phyloP scores from a whole-genome alignment of 2,888 invertebrate genomes.

The Tenthredo distinguenda region DNA sequence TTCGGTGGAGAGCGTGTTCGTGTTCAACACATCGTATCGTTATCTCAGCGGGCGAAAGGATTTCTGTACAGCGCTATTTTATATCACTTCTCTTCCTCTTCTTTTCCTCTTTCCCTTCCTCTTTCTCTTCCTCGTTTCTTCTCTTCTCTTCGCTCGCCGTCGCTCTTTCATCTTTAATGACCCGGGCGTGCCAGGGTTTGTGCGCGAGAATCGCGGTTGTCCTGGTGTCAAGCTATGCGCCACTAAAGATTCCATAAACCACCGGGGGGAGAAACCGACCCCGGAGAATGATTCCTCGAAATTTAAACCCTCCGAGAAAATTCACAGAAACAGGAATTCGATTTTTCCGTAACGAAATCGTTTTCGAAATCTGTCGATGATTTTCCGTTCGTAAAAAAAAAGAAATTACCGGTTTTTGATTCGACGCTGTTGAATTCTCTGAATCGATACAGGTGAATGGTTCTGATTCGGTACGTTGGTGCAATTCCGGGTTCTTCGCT shows the following conservation, averaged over 20 bases:
- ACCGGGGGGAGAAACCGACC: neutral
- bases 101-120: neutral
- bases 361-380: no score
- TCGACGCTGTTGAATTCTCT: neutral
- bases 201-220: conserved; percentile 23
- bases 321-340: neutral
- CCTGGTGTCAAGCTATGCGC: conserved; percentile 28
- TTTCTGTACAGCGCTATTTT: conserved; percentile 26
- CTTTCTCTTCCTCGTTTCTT: neutral
- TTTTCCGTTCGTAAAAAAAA: no score
- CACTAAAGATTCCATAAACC: conserved; percentile 23
- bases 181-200: conserved; percentile 28
- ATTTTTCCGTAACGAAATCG: neutral
- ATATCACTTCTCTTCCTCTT: conserved; percentile 26
- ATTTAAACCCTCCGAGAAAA: neutral
- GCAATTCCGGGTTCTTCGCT: conserved; percentile 2
- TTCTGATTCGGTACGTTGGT: neutral
- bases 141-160: neutral
- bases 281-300: neutral
- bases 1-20: neutral
- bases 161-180: conserved; percentile 44
- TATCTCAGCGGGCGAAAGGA: neutral
- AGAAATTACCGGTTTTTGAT: neutral
- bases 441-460: neutral
- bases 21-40: conserved; percentile 1